Percentiles rank a stretch among this genome's conserved stretches.
Evolutionary conservation across 2,797 vertebrate species (phyloP).

Genomic region (Oreochromis mossambicus): DNA sequence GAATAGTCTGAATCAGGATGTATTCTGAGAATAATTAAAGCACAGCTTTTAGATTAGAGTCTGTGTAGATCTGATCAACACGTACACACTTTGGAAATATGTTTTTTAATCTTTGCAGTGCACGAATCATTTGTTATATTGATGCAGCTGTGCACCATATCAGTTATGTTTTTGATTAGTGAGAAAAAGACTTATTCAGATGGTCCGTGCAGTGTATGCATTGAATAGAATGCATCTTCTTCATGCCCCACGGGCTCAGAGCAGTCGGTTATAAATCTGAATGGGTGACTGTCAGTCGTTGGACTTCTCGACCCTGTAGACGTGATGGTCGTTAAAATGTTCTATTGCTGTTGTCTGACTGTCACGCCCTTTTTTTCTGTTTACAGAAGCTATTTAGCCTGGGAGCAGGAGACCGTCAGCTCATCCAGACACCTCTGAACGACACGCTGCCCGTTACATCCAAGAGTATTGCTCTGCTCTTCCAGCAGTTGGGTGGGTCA

Average conservation of each 20-base stretch:
- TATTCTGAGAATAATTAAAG: background rate
- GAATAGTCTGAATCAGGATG: background rate
- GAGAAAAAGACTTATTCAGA: background rate
- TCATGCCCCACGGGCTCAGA: background rate
- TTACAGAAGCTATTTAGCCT: conserved; percentile 93
- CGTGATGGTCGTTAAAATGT: background rate
- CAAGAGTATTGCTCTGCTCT: conserved; percentile 93
- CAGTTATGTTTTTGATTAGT: conserved; percentile 24
- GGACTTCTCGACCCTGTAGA: background rate
- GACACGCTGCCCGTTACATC: conserved; percentile 90
- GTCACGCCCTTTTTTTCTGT: background rate
- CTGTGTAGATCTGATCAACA: background rate
- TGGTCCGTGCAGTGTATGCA: background rate
- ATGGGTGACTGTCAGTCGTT: background rate
- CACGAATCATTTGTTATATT: background rate
- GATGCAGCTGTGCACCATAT: background rate
- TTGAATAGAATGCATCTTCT: background rate
- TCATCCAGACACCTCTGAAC: conserved; percentile 94
- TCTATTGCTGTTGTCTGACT: conserved; percentile 12
- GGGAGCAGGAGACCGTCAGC: conserved; percentile 94
- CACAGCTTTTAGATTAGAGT: background rate
- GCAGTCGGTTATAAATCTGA: conserved; percentile 1
- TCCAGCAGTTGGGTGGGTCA: conserved; percentile 94
- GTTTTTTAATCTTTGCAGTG: background rate
- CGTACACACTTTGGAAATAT: background rate